Evolutionary conservation across 2,888 invertebrate genomes (phyloP).

Genomic region (Eupithecia abbreviata): DNA sequence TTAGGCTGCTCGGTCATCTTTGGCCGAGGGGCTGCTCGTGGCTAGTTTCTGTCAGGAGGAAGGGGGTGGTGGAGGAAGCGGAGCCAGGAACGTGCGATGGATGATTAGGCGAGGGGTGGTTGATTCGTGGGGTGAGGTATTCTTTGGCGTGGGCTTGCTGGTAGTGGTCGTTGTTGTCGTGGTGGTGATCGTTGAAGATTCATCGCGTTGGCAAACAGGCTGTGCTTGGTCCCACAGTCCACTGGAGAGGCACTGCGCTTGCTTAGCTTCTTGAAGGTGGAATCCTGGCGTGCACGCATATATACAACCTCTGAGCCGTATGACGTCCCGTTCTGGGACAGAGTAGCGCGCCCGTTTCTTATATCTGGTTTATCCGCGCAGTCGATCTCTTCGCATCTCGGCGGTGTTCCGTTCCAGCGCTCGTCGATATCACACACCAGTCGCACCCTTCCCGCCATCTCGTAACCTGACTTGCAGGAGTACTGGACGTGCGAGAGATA

Average conservation of each 20-base stretch:
- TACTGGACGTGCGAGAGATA: slow-evolving; percentile 94
- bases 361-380: slow-evolving; percentile 88
- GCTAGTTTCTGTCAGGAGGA: slow-evolving; percentile 43
- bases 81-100: slow-evolving; percentile 56
- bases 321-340: slow-evolving; percentile 84
- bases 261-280: slow-evolving; percentile 86
- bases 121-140: slow-evolving; percentile 35
- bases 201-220: slow-evolving; percentile 89
- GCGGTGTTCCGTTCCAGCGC: slow-evolving; percentile 96
- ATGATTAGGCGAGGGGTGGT: slow-evolving; percentile 57
- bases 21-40: slow-evolving; percentile 52
- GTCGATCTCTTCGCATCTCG: slow-evolving; percentile 91
- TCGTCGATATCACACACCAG: slow-evolving; percentile 96
- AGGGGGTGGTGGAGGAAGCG: slow-evolving; percentile 58
- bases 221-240: slow-evolving; percentile 91
- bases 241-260: slow-evolving; percentile 88
- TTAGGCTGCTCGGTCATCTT: slow-evolving; percentile 63
- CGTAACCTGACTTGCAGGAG: slow-evolving; percentile 91
- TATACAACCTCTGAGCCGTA: slow-evolving; percentile 91
- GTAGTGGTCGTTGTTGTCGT: slow-evolving; percentile 51
- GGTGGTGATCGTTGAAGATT: slow-evolving; percentile 63
- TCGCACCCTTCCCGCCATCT: slow-evolving; percentile 92
- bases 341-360: slow-evolving; percentile 83
- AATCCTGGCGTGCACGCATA: slow-evolving; percentile 89
- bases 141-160: slow-evolving; percentile 42